Conservation (phyloP, 2,113 vertebrate species). For the Oryctolagus cuniculus region mOryCun1.1 NC_091432.1:150795001-150795500, state of each 20-base stretch:
- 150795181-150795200: not conserved
- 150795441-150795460: not conserved
- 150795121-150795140: not conserved
- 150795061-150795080: not conserved
- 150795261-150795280: not conserved
- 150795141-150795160: not conserved
- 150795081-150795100: not conserved
- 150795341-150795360: not conserved
- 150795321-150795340: not conserved
- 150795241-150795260: not conserved
- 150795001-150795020: no score
- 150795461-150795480: not conserved
- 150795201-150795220: not conserved
- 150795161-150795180: not conserved
- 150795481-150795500: conserved; percentile 30
- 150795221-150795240: not conserved
- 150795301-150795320: not conserved
- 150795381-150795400: not conserved
- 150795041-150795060: not conserved
- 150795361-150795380: not conserved
- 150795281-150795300: not conserved
- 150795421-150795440: not conserved
- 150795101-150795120: not conserved
- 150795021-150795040: no score
- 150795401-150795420: not conserved